Conservation (phyloP, 1,140 invertebrate species). For the Cardiocondyla obscurior region DNA sequence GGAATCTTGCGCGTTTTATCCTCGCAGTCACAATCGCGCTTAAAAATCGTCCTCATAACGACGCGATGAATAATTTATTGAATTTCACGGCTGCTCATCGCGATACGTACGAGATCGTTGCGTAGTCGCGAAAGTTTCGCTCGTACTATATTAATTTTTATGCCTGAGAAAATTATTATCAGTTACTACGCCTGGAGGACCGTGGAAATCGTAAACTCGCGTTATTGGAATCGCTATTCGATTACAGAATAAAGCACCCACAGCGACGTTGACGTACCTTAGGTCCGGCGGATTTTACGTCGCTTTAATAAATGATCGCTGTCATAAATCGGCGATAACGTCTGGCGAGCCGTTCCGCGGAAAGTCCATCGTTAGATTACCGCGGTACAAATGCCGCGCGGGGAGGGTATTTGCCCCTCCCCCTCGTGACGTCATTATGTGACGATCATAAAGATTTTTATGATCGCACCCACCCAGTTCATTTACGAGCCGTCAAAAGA, state of each 20-base stretch:
- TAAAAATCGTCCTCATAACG: background rate
- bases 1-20: background rate
- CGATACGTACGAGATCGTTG: background rate
- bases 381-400: conserved; percentile 22
- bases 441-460: conserved; percentile 50
- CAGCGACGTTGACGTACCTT: background rate
- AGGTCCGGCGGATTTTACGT: background rate
- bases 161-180: background rate
- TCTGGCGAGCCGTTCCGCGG: conserved; percentile 13
- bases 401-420: background rate
- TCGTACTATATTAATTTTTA: background rate
- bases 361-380: conserved; percentile 15
- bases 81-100: background rate
- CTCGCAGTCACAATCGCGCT: background rate
- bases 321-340: conserved; percentile 24
- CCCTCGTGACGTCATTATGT: conserved; percentile 32
- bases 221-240: conserved; percentile 9
- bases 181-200: background rate
- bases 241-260: background rate
- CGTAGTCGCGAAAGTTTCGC: background rate
- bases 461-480: conserved; percentile 30
- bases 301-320: conserved; percentile 27
- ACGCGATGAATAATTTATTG: background rate
- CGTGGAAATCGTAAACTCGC: background rate
- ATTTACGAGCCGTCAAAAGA: conserved; percentile 50